Conservation (phyloP, 2,888 invertebrate genomes). For the Luffia ferchaultella region DNA sequence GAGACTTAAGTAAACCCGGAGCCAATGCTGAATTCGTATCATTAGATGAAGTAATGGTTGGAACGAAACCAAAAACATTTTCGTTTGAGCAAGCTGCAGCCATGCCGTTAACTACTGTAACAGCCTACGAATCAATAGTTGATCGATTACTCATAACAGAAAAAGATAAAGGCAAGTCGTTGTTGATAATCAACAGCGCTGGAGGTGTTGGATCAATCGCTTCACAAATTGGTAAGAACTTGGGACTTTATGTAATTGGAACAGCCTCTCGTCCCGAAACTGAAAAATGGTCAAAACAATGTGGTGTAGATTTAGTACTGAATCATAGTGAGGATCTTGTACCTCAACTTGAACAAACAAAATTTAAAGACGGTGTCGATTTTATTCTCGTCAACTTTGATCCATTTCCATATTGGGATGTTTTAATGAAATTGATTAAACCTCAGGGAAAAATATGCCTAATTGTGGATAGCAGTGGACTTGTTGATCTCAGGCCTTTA, state of each 20-base stretch:
- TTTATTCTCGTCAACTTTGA: slow-evolving; percentile 48
- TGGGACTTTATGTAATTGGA: slow-evolving; percentile 46
- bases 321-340: slow-evolving; percentile 38
- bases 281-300: slow-evolving; percentile 27
- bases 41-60: slow-evolving; percentile 36
- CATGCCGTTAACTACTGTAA: slow-evolving; percentile 42
- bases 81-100: slow-evolving; percentile 51
- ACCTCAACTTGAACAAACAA: slow-evolving; percentile 34
- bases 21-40: slow-evolving; percentile 46
- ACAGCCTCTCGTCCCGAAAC: slow-evolving; percentile 46
- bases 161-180: slow-evolving; percentile 40
- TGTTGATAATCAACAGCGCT: slow-evolving; percentile 47
- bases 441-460: slow-evolving; percentile 49
- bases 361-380: slow-evolving; percentile 39
- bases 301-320: slow-evolving; percentile 40
- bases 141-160: slow-evolving; percentile 40
- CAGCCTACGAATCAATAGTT: slow-evolving; percentile 41
- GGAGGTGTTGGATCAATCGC: slow-evolving; percentile 53
- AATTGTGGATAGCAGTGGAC: slow-evolving; percentile 42
- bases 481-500: slow-evolving; percentile 33
- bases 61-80: slow-evolving; percentile 38
- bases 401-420: slow-evolving; percentile 50
- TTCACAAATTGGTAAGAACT: slow-evolving; percentile 38
- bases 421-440: slow-evolving; percentile 38
- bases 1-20: slow-evolving; percentile 36